A percentile compares a stretch with the other conserved stretches of the same genome.
Conservation (phyloP, 2,888 invertebrate species). For the Nipponacmea schrenckii region DNA sequence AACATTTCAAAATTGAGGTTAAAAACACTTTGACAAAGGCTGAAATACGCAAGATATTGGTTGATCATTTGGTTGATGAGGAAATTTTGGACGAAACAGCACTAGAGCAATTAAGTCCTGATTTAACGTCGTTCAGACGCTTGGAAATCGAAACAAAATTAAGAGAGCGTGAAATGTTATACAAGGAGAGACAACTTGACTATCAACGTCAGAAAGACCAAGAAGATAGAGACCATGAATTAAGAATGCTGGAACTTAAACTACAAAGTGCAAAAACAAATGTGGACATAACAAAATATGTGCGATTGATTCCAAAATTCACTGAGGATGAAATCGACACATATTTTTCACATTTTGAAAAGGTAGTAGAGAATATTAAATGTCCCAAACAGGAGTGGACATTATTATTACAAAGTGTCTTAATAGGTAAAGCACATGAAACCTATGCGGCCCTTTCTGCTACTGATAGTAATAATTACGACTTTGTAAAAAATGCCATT, state of each 20-base stretch:
- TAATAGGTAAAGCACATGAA: slow-evolving; percentile 26
- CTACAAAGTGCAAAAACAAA: no score
- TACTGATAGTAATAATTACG: slow-evolving; percentile 22
- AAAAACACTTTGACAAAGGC: neutral
- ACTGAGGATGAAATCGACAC: no score
- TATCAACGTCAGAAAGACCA: no score
- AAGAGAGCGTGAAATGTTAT: neutral
- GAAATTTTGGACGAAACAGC: neutral
- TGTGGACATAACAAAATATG: no score
- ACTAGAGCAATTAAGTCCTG: neutral
- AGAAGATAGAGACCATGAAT: no score
- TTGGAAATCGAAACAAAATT: neutral
- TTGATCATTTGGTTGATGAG: neutral
- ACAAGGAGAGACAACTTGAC: neutral
- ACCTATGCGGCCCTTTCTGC: no score
- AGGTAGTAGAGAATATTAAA: slow-evolving; percentile 23
- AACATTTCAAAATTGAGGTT: neutral
- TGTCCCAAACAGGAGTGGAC: slow-evolving; percentile 29
- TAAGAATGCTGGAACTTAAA: no score
- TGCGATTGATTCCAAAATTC: no score
- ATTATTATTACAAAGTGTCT: slow-evolving; percentile 30
- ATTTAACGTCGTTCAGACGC: neutral
- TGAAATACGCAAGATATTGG: neutral
- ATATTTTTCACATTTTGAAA: no score
- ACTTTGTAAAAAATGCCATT: slow-evolving; percentile 27